Percentiles rank a stretch among this genome's conserved stretches.
Evolutionary conservation across 2,113 vertebrate species (phyloP).

Genomic region (Rhea americana): DNA sequence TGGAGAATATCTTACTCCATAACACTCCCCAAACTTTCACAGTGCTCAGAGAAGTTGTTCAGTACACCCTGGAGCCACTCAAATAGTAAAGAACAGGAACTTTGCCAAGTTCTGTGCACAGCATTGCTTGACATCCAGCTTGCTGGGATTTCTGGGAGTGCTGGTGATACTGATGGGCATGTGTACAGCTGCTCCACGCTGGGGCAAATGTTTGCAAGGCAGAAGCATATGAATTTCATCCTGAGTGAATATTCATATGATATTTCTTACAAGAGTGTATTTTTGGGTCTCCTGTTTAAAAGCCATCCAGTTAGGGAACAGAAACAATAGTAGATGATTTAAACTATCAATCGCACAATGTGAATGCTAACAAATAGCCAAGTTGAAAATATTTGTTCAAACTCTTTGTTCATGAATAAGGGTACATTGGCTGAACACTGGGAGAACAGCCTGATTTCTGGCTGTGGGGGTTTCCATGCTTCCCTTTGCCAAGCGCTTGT

Average conservation of each 20-base stretch:
- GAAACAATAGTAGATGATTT: constrained; percentile 58
- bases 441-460: constrained; percentile 31
- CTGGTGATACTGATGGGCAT: constrained; percentile 7
- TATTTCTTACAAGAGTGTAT: constrained; percentile 33
- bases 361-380: background rate
- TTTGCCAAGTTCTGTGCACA: constrained; percentile 46
- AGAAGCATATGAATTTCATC: background rate
- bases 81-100: background rate
- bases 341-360: constrained; percentile 22
- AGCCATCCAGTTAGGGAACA: constrained; percentile 3
- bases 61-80: background rate
- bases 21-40: background rate
- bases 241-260: background rate
- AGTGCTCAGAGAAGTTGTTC: background rate
- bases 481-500: constrained; percentile 27
- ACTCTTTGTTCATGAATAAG: background rate
- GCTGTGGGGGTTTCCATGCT: background rate
- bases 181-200: background rate
- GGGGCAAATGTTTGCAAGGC: background rate
- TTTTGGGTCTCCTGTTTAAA: constrained; percentile 39
- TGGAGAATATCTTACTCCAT: background rate
- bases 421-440: background rate
- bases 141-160: constrained; percentile 1
- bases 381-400: background rate
- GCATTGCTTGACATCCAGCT: background rate